These are phyloP conservation scores for Brenthis hecate DNA, from an alignment of 2,888 invertebrate species.

Conservation along the genomic window DNA sequence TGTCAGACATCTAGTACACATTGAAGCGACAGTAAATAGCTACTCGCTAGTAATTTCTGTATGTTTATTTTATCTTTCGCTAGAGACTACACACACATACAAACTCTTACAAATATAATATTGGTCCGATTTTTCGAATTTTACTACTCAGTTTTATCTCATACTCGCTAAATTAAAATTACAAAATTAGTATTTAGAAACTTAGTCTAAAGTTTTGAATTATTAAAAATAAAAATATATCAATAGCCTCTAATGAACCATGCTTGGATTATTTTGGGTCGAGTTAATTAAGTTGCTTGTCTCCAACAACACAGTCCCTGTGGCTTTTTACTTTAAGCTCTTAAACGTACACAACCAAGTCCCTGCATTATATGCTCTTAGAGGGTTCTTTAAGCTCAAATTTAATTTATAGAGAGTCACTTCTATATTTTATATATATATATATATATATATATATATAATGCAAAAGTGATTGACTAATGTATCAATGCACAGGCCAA, in stretches of 20 bases:
- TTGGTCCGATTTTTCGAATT: no score
- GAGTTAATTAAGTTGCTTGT: conserved; percentile 74
- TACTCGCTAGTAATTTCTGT: no score
- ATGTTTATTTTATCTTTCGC: no score
- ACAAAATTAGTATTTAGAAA: not conserved
- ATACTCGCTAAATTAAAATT: no score
- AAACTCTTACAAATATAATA: no score
- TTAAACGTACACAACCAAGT: conserved; percentile 68
- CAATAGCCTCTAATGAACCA: conserved; percentile 14
- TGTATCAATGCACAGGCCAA: no score
- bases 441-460: no score
- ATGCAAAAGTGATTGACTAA: no score
- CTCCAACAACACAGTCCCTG: conserved; percentile 58
- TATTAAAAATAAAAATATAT: not conserved
- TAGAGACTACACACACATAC: no score
- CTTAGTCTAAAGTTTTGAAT: not conserved
- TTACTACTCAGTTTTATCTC: no score
- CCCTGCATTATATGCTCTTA: conserved; percentile 61
- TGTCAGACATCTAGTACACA: no score
- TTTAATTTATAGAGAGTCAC: conserved; percentile 3
- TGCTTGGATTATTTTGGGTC: conserved; percentile 48
- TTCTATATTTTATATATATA: not conserved
- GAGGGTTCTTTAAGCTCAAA: conserved; percentile 13
- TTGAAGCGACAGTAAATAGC: no score
- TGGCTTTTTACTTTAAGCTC: conserved; percentile 69